Base-by-base conservation (phyloP, 2,797 vertebrate genomes). In the Syncerus caffer region DNA sequence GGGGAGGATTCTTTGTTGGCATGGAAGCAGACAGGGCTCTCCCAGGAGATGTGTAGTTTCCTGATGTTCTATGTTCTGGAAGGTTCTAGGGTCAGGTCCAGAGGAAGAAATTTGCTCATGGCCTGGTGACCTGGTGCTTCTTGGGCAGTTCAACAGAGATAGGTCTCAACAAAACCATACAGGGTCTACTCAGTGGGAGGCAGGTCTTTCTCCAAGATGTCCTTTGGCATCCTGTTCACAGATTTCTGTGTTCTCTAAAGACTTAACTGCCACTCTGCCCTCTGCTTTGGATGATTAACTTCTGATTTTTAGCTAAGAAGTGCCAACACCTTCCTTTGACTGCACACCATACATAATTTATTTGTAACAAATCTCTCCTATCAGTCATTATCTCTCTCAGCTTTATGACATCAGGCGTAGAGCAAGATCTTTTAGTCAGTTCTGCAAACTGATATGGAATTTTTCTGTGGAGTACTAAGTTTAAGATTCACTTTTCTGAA, bases 321-420 rank as follows among this genome's bases (percentile, higher is more conserved):
- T 62, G 6, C 34, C 53, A 67, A 6, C 42, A 34, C 13, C 17
- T 87, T 82, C n/a, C 76, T 78, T 3, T 27, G 83, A 21, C 47
- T 85, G 31, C 3, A 86, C 10, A 71, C 25, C 84, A 76, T 86
- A 11, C 80, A 87, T 80, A 92, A 87, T 74, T 96, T 89, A 85
- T 88, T 80, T 85, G 82, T 55, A 84, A 50, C 67, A 96, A 34
- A 64, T 92, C 80, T 89, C 45, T 93, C 51, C 6, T 9, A 47
- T 25, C 51, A 38, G 23, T 14, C 10, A 62, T 34, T 76, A 51
- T 57, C 55, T 85, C 27, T 34, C 62, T 85, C 42, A 31, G 58
- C 55, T 92, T 93, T 95, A 78, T 93, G n/a, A 45, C 14, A 92
- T 34, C 55, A 62, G 53, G 60, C 0, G 0, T 34, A 47, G 4